phyloP scores from a whole-genome alignment of 2,113 vertebrate genomes.

The Ploceus nigricollis region DNA sequence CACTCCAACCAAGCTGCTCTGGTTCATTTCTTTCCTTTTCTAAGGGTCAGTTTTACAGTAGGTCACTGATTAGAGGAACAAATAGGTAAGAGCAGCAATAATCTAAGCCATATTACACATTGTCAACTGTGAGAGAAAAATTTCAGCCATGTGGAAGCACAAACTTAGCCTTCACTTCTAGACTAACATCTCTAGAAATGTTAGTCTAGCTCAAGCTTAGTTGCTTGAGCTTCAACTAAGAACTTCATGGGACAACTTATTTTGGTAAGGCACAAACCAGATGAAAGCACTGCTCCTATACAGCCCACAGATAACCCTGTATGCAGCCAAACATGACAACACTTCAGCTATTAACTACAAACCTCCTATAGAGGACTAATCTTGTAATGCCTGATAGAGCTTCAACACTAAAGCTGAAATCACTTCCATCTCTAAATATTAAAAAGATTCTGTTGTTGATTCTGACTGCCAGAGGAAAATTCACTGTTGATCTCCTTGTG shows the following conservation, averaged over 20 bases:
- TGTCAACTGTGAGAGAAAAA: background rate
- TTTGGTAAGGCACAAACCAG: background rate
- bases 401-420: background rate
- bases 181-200: background rate
- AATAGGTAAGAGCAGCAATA: background rate
- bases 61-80: background rate
- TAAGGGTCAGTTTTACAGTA: background rate
- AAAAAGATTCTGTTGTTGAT: background rate
- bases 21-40: background rate
- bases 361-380: background rate
- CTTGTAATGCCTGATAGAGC: background rate
- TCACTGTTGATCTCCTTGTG: background rate
- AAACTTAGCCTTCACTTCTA: background rate
- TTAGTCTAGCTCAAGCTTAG: too few relatives aligned
- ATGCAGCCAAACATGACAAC: background rate
- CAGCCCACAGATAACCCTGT: rapidly evolving
- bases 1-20: background rate
- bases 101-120: background rate
- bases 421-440: background rate
- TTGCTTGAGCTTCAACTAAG: background rate
- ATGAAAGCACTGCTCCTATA: background rate
- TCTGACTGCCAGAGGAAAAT: background rate
- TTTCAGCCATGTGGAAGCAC: background rate
- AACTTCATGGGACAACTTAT: background rate
- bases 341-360: background rate